Evolutionary conservation across 2,113 vertebrate genomes (phyloP), one percentile per base, ranked within the genome.

Genomic region (Myotis yumanensis): DNA sequence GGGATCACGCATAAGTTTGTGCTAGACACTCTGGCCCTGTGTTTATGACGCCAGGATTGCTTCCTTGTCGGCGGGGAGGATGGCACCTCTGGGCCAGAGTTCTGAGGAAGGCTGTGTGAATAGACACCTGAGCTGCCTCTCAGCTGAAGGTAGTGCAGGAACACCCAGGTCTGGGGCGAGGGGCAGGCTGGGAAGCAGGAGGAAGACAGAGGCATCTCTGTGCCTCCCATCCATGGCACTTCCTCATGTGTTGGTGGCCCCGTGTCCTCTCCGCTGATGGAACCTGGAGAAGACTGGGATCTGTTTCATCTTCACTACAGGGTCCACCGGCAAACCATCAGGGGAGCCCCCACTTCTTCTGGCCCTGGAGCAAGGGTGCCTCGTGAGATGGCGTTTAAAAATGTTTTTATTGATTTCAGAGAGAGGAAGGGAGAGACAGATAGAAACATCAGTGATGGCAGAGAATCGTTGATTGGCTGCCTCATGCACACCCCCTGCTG

Each of bases 161-260:
- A 11, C 6, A 17, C 52, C 4, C 5, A 4, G 28, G 18, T 32
- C 7, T 22, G 72, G 66, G 83, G 69, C 30, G 30, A 0, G 11
- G 54, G 59, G 23, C 64, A 90, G 46, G 32, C 68, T 25, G 69
- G 62, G 64, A 69, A 69, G 11, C 0, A 3, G 46, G 7, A 81
- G 1, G 81, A 52, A 32, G 57, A 23, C 16, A 8, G 57, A 11
- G n/a, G 57, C 30, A 10, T 37, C 1, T 9, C 48, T 28, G 57
- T 43, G 28, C 40, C 66, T 32, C 18, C 23, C 11, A 2, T 7
- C 20, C 1, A 0, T 0, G 20, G 2, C 0, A 5, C 71, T 40
- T 80, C 22, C n/a, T 64, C 46, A 12, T n/a, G 25, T 23, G 64
- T 76, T 11, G 59, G 25, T 23, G 66, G 32, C 10, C 12, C 11